A percentile compares a stretch with the other conserved stretches of the same genome.
Conservation (phyloP, 2,888 invertebrate genomes). For the Phalangium opilio region DNA sequence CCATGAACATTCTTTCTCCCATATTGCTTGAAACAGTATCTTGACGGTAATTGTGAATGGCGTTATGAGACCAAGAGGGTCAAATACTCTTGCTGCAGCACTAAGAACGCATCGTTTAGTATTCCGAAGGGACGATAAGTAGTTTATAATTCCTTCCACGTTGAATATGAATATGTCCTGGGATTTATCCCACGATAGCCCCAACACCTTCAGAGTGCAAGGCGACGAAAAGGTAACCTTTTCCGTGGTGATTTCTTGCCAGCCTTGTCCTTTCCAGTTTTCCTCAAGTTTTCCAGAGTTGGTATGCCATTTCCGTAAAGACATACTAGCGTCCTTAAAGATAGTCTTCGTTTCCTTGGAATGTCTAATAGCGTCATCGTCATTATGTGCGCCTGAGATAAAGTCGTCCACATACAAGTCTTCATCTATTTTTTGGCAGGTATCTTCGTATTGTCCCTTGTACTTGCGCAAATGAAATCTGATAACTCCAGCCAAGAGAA, state of each 20-base stretch:
- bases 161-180: background rate
- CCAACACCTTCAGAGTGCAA: slow-evolving; percentile 1
- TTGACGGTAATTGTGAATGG: no score
- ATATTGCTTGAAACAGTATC: no score
- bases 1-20: no score
- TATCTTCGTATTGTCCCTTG: background rate
- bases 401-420: slow-evolving; percentile 4
- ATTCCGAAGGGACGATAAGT: no score
- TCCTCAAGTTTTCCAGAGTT: background rate
- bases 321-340: background rate
- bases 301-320: slow-evolving; percentile 1
- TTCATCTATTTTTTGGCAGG: background rate
- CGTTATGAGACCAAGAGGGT: no score
- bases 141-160: background rate
- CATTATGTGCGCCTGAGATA: background rate
- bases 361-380: background rate
- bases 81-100: no score
- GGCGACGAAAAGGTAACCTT: background rate
- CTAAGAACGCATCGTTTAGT: no score
- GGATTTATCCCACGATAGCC: slow-evolving; percentile 2
- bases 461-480: slow-evolving; percentile 2
- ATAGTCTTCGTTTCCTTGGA: background rate
- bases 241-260: background rate
- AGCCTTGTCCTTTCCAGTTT: background rate
- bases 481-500: slow-evolving; percentile 1